Conservation (phyloP, 2,113 vertebrate genomes). For the Colaptes auratus region DNA sequence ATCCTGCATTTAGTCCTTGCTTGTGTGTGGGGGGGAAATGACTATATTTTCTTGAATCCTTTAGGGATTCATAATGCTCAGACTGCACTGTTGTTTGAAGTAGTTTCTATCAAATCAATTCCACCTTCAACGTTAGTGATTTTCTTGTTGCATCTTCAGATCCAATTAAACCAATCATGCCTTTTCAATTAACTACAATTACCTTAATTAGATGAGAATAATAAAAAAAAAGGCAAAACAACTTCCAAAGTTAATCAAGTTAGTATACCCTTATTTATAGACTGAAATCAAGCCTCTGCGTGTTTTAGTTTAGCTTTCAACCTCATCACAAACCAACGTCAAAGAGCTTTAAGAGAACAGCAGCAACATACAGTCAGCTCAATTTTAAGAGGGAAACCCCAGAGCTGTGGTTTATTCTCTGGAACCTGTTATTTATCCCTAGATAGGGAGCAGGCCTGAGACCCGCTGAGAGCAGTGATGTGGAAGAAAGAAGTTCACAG, state of each 20-base stretch:
- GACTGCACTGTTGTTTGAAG: background rate
- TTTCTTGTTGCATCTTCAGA: conserved; percentile 55
- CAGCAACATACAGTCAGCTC: background rate
- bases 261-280: conserved; percentile 56
- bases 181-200: conserved; percentile 66
- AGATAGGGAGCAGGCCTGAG: too few species aligned
- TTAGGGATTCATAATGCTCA: background rate
- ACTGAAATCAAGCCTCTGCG: background rate
- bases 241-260: conserved; percentile 52
- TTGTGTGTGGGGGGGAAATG: background rate
- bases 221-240: conserved; percentile 41
- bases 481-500: too few species aligned
- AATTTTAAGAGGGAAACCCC: fast-evolving
- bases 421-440: background rate
- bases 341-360: background rate
- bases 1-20: background rate
- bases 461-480: too few species aligned
- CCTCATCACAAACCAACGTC: background rate
- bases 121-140: conserved; percentile 29
- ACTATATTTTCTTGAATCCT: background rate
- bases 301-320: background rate
- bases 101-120: conserved; percentile 36
- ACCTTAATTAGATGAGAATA: conserved; percentile 62
- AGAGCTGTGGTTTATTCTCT: background rate
- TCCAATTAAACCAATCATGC: conserved; percentile 59